Percentiles rank a stretch among this genome's conserved stretches.
These are phyloP conservation scores for Clarias gariepinus DNA, from an alignment of 2,113 vertebrate species.

Conservation along the genomic window DNA sequence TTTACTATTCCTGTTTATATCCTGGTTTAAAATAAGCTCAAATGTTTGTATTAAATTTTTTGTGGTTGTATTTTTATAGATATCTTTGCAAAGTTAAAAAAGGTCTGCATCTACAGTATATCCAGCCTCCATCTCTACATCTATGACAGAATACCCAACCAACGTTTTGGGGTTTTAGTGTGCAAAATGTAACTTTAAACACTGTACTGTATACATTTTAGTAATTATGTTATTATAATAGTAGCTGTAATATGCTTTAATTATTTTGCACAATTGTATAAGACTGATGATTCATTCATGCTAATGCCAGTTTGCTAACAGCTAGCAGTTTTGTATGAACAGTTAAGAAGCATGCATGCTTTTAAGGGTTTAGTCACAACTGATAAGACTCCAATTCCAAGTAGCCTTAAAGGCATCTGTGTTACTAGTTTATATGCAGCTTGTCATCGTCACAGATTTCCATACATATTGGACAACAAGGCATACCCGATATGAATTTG, in stretches of 20 bases:
- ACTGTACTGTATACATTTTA: not conserved
- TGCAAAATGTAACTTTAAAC: not conserved
- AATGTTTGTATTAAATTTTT: too few relatives aligned
- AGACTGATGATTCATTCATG: not conserved
- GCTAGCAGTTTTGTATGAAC: not conserved
- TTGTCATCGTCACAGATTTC: constrained; percentile 36
- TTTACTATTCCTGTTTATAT: too few relatives aligned
- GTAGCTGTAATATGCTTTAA: not conserved
- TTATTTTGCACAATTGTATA: not conserved
- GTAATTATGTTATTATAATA: not conserved
- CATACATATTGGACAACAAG: constrained; percentile 37
- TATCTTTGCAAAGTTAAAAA: too few relatives aligned
- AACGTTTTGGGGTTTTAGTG: too few relatives aligned
- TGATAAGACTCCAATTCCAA: constrained; percentile 29
- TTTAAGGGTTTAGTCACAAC: constrained; percentile 12
- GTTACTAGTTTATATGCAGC: constrained; percentile 23
- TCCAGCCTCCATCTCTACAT: too few relatives aligned
- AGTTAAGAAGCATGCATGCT: not conserved
- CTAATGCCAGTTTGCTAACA: not conserved
- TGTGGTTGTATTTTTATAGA: too few relatives aligned
- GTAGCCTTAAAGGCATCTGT: constrained; percentile 13
- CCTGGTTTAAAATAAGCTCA: too few relatives aligned
- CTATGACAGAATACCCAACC: too few relatives aligned
- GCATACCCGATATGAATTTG: constrained; percentile 16
- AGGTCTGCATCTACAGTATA: too few relatives aligned